A percentile compares a stretch with the other conserved stretches of the same genome.
These are phyloP conservation scores for Dallia pectoralis DNA, from an alignment of 2,797 vertebrate species.

Conservation along the genomic window DNA sequence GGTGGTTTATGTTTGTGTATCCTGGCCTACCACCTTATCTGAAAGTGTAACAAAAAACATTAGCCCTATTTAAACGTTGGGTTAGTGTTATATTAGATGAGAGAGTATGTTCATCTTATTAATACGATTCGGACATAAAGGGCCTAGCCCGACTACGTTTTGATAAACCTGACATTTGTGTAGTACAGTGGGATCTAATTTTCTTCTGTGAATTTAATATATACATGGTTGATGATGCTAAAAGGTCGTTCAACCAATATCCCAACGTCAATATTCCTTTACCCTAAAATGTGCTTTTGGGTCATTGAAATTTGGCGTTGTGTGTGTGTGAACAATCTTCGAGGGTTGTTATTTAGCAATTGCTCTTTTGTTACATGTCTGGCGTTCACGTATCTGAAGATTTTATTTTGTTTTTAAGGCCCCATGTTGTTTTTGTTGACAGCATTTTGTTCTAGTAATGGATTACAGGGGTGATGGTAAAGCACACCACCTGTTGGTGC, in stretches of 20 bases:
- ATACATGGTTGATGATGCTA: neutral
- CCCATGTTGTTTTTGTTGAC: neutral
- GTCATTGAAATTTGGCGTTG: neutral
- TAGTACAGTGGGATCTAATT: neutral
- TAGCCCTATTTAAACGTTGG: slow-evolving; percentile 41
- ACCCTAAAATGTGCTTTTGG: no score
- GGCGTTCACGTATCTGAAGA: neutral
- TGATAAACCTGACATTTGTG: neutral
- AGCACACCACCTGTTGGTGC: slow-evolving; percentile 80
- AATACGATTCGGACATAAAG: slow-evolving; percentile 52
- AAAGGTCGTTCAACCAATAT: no score
- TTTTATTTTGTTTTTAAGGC: neutral
- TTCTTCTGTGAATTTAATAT: neutral
- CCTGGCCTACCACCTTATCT: slow-evolving; percentile 22
- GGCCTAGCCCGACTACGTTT: slow-evolving; percentile 25
- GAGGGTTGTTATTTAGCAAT: neutral
- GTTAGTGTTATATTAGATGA: slow-evolving; percentile 32
- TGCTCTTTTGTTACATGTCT: neutral
- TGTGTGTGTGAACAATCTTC: neutral
- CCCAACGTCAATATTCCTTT: no score
- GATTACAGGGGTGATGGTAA: slow-evolving; percentile 66
- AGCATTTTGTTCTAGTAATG: slow-evolving; percentile 16
- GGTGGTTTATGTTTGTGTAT: slow-evolving; percentile 19
- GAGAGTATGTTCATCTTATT: slow-evolving; percentile 39
- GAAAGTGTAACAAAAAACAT: slow-evolving; percentile 45